phyloP scores from a whole-genome alignment of 2,797 vertebrate species.

The Sebastolobus alascanus region DNA sequence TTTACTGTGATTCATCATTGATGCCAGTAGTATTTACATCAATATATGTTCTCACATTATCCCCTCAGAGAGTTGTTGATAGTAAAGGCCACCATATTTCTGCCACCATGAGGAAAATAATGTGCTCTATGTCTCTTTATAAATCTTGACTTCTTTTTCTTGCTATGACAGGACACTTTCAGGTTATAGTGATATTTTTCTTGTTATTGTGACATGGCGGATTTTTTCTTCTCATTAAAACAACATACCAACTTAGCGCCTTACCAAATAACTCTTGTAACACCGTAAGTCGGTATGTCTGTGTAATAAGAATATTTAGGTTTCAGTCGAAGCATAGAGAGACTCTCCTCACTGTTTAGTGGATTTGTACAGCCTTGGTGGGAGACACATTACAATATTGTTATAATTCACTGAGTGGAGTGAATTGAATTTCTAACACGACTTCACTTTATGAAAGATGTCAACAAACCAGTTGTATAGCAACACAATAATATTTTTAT shows the following conservation, averaged over 20 bases:
- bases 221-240: not conserved
- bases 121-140: not conserved
- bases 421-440: no score
- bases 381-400: no score
- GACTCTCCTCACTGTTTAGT: no score
- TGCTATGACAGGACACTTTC: not conserved
- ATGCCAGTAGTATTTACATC: not conserved
- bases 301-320: no score
- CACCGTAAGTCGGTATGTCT: not conserved
- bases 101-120: not conserved
- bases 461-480: no score
- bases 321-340: no score
- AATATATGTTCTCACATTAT: not conserved
- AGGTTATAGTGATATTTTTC: not conserved
- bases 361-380: no score
- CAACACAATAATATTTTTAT: no score
- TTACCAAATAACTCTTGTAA: not conserved
- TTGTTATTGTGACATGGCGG: not conserved
- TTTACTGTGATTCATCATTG: not conserved
- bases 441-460: no score
- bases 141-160: not conserved
- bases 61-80: not conserved
- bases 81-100: not conserved
- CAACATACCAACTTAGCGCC: not conserved
- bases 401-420: no score